Evolutionary conservation across 2,888 invertebrate species (phyloP).

Genomic region (Sepioteuthis lessoniana): DNA sequence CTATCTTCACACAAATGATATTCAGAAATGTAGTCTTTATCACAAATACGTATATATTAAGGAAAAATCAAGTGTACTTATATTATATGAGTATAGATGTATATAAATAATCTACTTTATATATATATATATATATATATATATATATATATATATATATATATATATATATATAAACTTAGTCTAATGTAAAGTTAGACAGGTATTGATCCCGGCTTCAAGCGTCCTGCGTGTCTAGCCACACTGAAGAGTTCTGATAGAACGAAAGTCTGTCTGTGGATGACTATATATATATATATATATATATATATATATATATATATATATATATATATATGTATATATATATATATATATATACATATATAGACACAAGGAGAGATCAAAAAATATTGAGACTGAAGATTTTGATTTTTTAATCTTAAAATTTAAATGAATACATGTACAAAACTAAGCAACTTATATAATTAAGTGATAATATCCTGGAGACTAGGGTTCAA

Average conservation of each 20-base stretch:
- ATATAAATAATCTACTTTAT: too few species aligned
- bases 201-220: too few species aligned
- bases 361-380: background rate
- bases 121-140: constrained; percentile 37
- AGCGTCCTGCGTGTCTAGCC: too few species aligned
- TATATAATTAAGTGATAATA: background rate
- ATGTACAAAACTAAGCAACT: too few species aligned
- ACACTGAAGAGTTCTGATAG: too few species aligned
- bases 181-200: too few species aligned
- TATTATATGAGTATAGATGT: background rate
- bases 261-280: too few species aligned
- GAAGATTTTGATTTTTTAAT: too few species aligned
- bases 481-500: too few species aligned
- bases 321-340: constrained; percentile 41
- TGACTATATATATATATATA: too few species aligned
- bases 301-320: background rate
- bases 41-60: background rate
- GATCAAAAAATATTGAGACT: background rate
- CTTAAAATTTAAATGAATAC: too few species aligned
- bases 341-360: constrained; percentile 23
- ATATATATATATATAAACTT: constrained; percentile 21
- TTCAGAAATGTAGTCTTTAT: background rate
- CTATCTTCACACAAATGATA: background rate
- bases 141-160: constrained; percentile 25
- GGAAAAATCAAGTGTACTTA: background rate